Base-by-base conservation (phyloP, 2,888 invertebrate genomes). In the Doris montereyensis region DNA sequence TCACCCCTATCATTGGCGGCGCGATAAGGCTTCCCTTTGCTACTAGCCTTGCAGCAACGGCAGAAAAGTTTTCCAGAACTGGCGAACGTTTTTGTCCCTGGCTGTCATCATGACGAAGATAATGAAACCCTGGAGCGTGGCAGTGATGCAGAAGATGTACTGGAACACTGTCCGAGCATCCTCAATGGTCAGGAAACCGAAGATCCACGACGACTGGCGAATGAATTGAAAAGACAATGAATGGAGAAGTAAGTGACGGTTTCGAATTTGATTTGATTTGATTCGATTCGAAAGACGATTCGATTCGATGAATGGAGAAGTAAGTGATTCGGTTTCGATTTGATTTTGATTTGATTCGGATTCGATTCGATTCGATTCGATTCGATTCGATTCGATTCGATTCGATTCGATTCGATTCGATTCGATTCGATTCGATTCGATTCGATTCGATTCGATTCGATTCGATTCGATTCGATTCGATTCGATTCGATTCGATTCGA, bases 61-160 rank as follows among this genome's bases (percentile, higher is more conserved):
- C 86, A 86, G 5, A n/a, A 84, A 5, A 17, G 81, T 80, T 71
- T 30, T 83, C 87, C 86, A 87, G 26, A 82, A 81, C 35, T 84
- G 81, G 10, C 85, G 70, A 5, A 86, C 86, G 65, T 81, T 78
- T 32, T 85, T 85, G 76, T 89, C 88, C 57, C 88, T 81, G 34
- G 83, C 81, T 17, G 86, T 87, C 80, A 88, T 87, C 35, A 88
- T 78, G n/a, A 88, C 73, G 78, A 89, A 88, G 32, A 89, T 86
- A 62, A 88, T 83, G 76, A 88, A 86, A 2, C 89, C 89, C 70
- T 88, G 88, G 76, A 87, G 85, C 10, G 86, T 86, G 81, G 87
- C 88, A 75, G 88, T 86, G 74, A 90, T 87, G 34, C 89, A 88
- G 82, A 91, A 91, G 60, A 91, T 78, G 79, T 90, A 89, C 68